A percentile compares a stretch with the other conserved stretches of the same genome.
These are phyloP conservation scores for Drosophila parabipectinata DNA, from an alignment of 1,140 invertebrate genomes.

Conservation along the genomic window DNA sequence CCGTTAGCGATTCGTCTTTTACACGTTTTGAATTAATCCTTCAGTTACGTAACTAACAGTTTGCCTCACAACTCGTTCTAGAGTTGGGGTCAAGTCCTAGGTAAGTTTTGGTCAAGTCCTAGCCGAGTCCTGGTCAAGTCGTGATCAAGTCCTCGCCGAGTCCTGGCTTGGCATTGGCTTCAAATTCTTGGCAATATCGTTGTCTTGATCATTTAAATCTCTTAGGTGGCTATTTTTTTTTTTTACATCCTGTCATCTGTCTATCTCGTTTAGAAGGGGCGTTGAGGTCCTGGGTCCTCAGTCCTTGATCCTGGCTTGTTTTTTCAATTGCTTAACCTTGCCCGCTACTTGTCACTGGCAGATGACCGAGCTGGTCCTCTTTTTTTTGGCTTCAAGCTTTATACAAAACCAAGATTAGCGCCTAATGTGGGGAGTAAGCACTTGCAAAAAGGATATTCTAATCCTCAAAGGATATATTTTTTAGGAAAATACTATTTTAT, in stretches of 20 bases:
- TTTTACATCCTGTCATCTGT: conserved; percentile 24
- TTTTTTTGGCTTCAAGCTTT: conserved; percentile 2
- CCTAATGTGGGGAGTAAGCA: conserved; percentile 46
- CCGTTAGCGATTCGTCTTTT: conserved; percentile 36
- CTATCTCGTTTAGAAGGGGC: conserved; percentile 15
- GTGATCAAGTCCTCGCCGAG: conserved; percentile 39
- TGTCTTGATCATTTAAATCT: conserved; percentile 72
- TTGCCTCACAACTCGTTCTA: conserved; percentile 18
- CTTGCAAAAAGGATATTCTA: not conserved
- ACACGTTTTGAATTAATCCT: conserved; percentile 73
- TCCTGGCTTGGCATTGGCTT: conserved; percentile 59
- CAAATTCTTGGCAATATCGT: conserved; percentile 62
- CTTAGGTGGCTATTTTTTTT: conserved; percentile 10
- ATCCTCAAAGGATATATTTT: not conserved
- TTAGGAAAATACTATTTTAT: no score
- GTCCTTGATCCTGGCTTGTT: conserved; percentile 7
- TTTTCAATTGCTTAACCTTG: conserved; percentile 49
- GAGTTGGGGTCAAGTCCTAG: not conserved
- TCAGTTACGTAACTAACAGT: conserved; percentile 50
- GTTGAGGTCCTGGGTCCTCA: not conserved
- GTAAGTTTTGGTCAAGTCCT: not conserved
- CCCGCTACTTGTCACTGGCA: conserved; percentile 62
- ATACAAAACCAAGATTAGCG: conserved; percentile 62
- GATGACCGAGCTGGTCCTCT: conserved; percentile 23
- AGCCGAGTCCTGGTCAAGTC: not conserved